Evolutionary conservation across 2,113 vertebrate genomes (phyloP), one percentile per base, ranked within the genome.

Genomic region (Anas platyrhynchos): DNA sequence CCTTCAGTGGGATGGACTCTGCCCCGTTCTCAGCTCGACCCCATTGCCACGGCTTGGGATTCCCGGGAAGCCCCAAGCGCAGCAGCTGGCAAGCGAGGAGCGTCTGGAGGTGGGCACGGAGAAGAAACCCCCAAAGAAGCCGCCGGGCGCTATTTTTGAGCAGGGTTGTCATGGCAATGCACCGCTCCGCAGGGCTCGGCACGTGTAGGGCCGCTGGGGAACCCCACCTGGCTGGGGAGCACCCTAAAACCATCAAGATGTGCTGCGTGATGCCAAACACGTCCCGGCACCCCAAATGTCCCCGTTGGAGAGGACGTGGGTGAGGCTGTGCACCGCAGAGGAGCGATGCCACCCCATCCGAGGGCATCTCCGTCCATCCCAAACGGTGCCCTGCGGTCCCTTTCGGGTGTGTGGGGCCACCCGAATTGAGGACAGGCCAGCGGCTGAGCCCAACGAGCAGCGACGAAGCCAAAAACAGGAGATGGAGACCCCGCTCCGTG

Each of bases 151-250:
- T 94, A 91, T 96, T 94, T 95, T 93, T 86, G 87, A 89, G 34
- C 62, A 29, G 3, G 15, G 89, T 95, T 93, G 86, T n/a, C 92
- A 94, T 93, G 73, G 55, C 97, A 85, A 96, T 83, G 11, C 73
- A 36, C 50, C 66, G 29, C 82, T 90, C 78, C 22, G 3, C 52
- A 25, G 3, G 36, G 54, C 65, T 72, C 2, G 7, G 65, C 48
- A 58, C 58, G 8, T 6, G 26, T 0, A 1, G 17, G 31, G 17
- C 34, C n/a, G 22, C 34, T 14, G 13, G 13, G 22, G 59, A 79
- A 85, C 15, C 20, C 23, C 9, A 31, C 29, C 31, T 32, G 43
- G 41, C 31, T 31, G 1, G 54, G 59, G 26, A 27, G 15, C 41
- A 34, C 22, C 68, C 73, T 62, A 11, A 9, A 62, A 13, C 8